phyloP scores from a whole-genome alignment of 2,113 vertebrate species.

The Toxostoma redivivum region DNA sequence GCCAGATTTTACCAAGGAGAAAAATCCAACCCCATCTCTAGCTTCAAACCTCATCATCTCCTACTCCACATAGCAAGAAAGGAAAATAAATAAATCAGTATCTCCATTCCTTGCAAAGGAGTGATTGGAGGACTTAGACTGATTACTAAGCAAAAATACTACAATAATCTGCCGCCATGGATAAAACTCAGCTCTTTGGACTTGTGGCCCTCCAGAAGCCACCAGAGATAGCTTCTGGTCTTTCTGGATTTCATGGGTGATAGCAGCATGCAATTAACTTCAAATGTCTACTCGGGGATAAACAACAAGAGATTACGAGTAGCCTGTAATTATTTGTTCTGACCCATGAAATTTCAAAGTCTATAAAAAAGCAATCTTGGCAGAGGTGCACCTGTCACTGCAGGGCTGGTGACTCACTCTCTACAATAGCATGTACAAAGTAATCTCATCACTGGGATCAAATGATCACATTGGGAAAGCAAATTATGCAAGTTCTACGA shows the following conservation, averaged over 20 bases:
- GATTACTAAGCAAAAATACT: not conserved
- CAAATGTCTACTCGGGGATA: not conserved
- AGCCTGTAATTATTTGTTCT: not conserved
- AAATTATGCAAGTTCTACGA: conserved; percentile 5
- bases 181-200: not conserved
- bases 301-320: not conserved
- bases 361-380: not conserved
- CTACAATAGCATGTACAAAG: not conserved
- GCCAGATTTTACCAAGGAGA: not conserved
- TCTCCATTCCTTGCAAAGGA: not conserved
- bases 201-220: not conserved
- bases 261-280: not conserved
- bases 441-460: not conserved
- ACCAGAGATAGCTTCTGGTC: not conserved
- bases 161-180: rapidly evolving
- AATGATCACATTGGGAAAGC: not conserved
- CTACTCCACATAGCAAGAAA: not conserved
- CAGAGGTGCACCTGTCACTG: not conserved
- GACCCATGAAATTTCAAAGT: not conserved
- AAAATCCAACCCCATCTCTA: not conserved
- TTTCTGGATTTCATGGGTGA: rapidly evolving
- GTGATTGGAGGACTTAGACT: not conserved
- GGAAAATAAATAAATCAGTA: not conserved
- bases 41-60: not conserved
- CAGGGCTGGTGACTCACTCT: conserved; percentile 5